Evolutionary conservation across 2,888 invertebrate genomes (phyloP), one percentile per base, ranked within the genome.

Genomic region (Cataglyphis albicans): DNA sequence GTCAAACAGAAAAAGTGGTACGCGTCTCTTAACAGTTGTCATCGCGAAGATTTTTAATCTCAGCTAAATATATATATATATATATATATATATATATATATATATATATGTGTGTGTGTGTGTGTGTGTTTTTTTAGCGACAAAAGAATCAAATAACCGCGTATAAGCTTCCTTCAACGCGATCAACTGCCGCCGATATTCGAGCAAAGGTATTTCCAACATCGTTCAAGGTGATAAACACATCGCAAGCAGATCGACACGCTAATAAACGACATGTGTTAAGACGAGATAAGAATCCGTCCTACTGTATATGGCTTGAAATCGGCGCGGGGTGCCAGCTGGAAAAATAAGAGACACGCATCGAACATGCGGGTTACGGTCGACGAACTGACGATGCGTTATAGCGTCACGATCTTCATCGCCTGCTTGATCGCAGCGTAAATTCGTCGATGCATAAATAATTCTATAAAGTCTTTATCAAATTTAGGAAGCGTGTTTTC

Each of bases 271-370:
- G 59, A 29, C 72, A 38, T 32, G 35, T 80, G 72, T 80, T 80
- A 80, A 80, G 35, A 44, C 41, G 72, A 80, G 78, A 80, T 80
- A 80, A 80, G 25, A 48, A 80, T 44, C 59, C 59, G 70, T 72
- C 61, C 44, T 35, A 35, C 44, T 72, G 72, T 80, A 44, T 70
- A 59, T 25, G 70, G 59, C 59, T 59, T 44, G 21, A 59, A 59
- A 80, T 80, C 78, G 78, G 44, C 44, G 72, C 44, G 44, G 44
- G 72, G 59, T 80, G 78, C 44, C 78, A 80, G 59, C 78, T 80
- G 78, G 72, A 61, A 80, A 80, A 80, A 80, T 80, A 80, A 61
- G 75, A 75, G 72, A 72, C 44, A 70, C 59, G 21, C 32, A 32
- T 55, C 38, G 38, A 3, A 44, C 75, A n/a, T 29, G 52, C 38